Base-by-base conservation (phyloP, 2,113 vertebrate species). In the Saguinus midas region DNA sequence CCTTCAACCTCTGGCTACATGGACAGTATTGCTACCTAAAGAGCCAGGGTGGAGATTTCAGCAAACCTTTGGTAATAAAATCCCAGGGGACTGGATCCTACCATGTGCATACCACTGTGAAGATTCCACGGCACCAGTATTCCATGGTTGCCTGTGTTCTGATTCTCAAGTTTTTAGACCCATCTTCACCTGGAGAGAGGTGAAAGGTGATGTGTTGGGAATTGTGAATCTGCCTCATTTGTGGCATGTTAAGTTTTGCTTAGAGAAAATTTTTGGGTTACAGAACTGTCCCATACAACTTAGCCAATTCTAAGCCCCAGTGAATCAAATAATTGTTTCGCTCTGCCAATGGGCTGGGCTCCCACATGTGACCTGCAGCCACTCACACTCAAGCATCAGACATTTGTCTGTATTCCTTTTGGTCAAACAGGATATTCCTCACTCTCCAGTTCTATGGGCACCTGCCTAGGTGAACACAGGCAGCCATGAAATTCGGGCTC, bases 31-130 rank as follows among this genome's bases (percentile, higher is more conserved):
- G 55, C 20, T 64, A 5, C 40, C 27, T 43, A 43, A 73, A 90
- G 78, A 79, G 29, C 48, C 72, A 11, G 1, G 9, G 32, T 4
- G 0, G 40, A 68, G n/a, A 88, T 10, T 79, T 18, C 66, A 87
- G 64, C 45, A 95, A 20, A n/a, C 0, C 1, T 52, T 76, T 27
- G 83, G 32, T 4, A 82, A 8, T 14, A 23, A 73, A 29, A 16
- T 91, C 17, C 32, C 2, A 81, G 7, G 25, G 29, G 13, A 66
- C 21, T 0, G 2, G n/a, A 10, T 48, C 72, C n/a, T 73, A 45
- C n/a, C 18, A 5, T 2, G 0, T 37, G 1, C 14, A 80, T 0
- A 23, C 4, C 37, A 43, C 29, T 48, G 0, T 10, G 18, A 80
- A 90, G 37, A 68, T 55, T 35, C 12, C 48, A 29, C 13, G 52